Evolutionary conservation across 2,888 invertebrate species (phyloP), one percentile per base, ranked within the genome.

Genomic region (Drosophila neutralis): DNA sequence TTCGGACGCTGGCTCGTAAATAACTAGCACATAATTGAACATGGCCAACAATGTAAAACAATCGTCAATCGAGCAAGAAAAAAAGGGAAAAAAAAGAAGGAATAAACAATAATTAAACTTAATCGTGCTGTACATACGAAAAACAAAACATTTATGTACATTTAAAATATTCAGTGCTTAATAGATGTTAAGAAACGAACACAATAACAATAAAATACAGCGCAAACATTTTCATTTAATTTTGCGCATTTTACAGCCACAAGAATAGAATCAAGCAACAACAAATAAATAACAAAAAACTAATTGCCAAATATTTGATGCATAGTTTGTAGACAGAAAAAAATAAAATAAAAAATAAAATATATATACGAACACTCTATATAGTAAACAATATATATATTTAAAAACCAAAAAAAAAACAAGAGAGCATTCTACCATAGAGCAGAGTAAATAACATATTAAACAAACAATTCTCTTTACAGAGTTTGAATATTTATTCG

Each of bases 301-400:
- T 80, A 85, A 85, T 87, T 87, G 87, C 87, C 87, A 87, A 87
- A 87, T 89, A 87, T 89, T 89, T 76, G 74, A 86, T 74, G 71
- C 71, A 80, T 70, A 80, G 62, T 82, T 82, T 69, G 73, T 75
- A 80, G 76, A 67, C 66, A 38, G 33, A 77, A 40, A 59, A 45
- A 51, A 58, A 54, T 33, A 31, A 21, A 42, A 53, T 29, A 59
- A 67, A 60, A 52, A 54, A 63, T 45, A 24, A 45, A 24, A 45
- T 63, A 72, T 57, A 68, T 53, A 64, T 48, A 63, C 61, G 53
- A 52, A 73, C 51, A 73, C 42, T 51, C 29, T 51, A 51, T 11
- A 51, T 31, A 31, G 51, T 54, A 67, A 15, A 62, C 51, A 45
- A 63, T n/a, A 56, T 57, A 76, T 38, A 63, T 57, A 65, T 31